These are phyloP conservation scores for Gasteruption jaculator DNA, from an alignment of 2,888 invertebrate genomes.

Conservation along the genomic window DNA sequence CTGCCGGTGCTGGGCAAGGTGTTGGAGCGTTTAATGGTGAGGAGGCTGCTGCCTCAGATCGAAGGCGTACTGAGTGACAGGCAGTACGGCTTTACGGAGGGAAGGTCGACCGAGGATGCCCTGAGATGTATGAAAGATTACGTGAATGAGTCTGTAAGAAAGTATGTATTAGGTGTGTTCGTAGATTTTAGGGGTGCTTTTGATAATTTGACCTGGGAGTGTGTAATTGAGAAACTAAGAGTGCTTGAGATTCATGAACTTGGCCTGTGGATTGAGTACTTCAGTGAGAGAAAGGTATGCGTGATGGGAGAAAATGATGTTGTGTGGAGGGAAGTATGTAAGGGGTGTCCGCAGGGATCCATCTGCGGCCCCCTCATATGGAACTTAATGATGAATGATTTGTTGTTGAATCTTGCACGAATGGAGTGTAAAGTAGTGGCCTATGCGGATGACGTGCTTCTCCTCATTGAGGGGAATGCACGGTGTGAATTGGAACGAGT, in stretches of 20 bases:
- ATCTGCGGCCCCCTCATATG: slow-evolving; percentile 12
- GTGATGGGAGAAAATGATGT: not conserved
- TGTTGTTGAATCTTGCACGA: not conserved
- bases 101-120: slow-evolving; percentile 3
- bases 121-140: slow-evolving; percentile 1
- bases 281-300: not conserved
- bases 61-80: not conserved
- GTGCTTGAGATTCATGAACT: not conserved
- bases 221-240: not conserved
- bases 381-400: slow-evolving; percentile 13
- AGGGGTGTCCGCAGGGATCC: slow-evolving; percentile 16
- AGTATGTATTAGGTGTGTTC: not conserved
- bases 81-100: slow-evolving; percentile 5
- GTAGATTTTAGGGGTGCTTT: slow-evolving; percentile 3
- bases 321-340: slow-evolving; percentile 3
- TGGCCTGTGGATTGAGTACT: not conserved
- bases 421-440: not conserved
- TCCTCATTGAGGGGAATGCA: slow-evolving; percentile 6
- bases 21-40: not conserved
- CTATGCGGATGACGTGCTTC: slow-evolving; percentile 15
- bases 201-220: slow-evolving; percentile 2
- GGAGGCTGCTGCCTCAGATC: not conserved
- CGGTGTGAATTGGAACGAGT: not conserved
- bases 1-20: not conserved
- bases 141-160: not conserved